These are phyloP conservation scores for Pyrochroa serraticornis DNA, from an alignment of 2,888 invertebrate species.

Conservation along the genomic window DNA sequence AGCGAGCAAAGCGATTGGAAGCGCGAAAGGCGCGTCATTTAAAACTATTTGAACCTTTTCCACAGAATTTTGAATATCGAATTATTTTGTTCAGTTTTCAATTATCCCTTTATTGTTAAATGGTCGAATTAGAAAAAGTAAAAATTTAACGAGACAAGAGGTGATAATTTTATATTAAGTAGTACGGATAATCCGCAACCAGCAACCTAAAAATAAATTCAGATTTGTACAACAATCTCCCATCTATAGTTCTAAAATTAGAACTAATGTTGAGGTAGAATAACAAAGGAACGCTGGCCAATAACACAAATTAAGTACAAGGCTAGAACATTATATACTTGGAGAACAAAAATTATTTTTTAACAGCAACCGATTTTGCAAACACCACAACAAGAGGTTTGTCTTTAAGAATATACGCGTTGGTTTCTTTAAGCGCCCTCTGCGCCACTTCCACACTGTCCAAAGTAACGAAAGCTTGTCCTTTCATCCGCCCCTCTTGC, in stretches of 20 bases:
- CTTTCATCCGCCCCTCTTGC: constrained; percentile 96
- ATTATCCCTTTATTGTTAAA: too few species aligned
- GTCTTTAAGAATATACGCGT: constrained; percentile 84
- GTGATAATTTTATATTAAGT: too few species aligned
- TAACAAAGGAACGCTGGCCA: constrained; percentile 1
- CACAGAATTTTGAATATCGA: too few species aligned
- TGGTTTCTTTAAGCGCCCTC: constrained; percentile 80
- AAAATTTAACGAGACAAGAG: too few species aligned
- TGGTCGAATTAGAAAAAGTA: too few species aligned
- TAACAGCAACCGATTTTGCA: constrained; percentile 63
- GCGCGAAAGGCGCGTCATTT: neutral
- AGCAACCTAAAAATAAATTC: too few species aligned
- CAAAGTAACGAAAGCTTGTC: constrained; percentile 90
- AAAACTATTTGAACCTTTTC: constrained; percentile 2
- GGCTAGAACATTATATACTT: neutral
- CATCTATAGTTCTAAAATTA: constrained; percentile 1
- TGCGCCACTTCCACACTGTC: constrained; percentile 73
- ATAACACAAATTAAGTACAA: neutral
- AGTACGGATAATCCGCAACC: too few species aligned
- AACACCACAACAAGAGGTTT: constrained; percentile 93
- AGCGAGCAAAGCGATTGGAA: neutral
- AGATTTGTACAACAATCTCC: too few species aligned
- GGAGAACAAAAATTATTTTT: constrained; percentile 31
- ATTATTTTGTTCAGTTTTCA: too few species aligned
- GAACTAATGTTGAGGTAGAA: constrained; percentile 5